Evolutionary conservation across 2,888 invertebrate species (phyloP).

Genomic region (Pollenia angustigena): DNA sequence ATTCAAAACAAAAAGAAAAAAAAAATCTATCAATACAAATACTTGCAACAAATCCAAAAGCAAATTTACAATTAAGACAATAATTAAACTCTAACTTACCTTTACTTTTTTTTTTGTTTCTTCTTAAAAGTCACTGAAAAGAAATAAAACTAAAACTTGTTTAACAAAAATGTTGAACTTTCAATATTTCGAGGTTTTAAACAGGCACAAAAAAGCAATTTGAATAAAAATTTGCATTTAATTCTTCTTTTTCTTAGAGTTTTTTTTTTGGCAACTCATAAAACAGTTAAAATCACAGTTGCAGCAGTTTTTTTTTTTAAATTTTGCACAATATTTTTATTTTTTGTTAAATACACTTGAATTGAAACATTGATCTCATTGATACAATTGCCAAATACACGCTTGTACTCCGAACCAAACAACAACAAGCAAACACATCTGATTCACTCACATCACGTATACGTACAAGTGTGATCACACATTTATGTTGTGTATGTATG

Average conservation of each 20-base stretch:
- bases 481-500: not conserved
- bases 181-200: constrained; percentile 57
- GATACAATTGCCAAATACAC: constrained; percentile 67
- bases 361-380: constrained; percentile 69
- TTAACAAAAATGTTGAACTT: constrained; percentile 56
- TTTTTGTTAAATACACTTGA: constrained; percentile 45
- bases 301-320: constrained; percentile 10
- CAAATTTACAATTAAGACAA: not conserved
- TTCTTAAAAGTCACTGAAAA: constrained; percentile 22
- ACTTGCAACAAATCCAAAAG: not conserved
- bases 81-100: constrained; percentile 59
- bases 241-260: constrained; percentile 44
- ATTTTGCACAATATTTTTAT: constrained; percentile 5
- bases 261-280: constrained; percentile 34
- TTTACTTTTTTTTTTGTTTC: constrained; percentile 51
- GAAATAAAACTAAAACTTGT: constrained; percentile 13
- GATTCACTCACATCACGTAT: constrained; percentile 53
- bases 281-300: constrained; percentile 33
- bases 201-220: constrained; percentile 12
- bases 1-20: constrained; percentile 5
- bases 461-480: constrained; percentile 46
- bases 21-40: not conserved
- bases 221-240: constrained; percentile 63
- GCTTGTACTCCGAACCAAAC: constrained; percentile 28
- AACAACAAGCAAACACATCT: constrained; percentile 16